Evolutionary conservation across 2,797 vertebrate genomes (phyloP).

Genomic region (Helarctos malayanus): DNA sequence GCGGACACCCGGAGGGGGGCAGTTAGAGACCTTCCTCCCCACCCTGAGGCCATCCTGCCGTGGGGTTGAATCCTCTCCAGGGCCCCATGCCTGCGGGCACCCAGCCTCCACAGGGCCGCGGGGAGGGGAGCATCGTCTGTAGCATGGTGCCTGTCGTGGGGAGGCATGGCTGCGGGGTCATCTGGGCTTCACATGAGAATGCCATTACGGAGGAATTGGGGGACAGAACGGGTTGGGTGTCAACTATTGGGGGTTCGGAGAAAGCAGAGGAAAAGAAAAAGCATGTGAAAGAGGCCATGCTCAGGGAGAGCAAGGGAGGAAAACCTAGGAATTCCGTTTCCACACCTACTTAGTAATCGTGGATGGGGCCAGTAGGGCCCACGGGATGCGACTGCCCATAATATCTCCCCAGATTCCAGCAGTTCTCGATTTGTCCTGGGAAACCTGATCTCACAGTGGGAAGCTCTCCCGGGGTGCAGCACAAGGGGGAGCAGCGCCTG

Average conservation of each 20-base stretch:
- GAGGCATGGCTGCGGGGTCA: no score
- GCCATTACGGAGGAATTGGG: background rate
- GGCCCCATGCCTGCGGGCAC: no score
- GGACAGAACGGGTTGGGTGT: background rate
- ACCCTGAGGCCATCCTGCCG: background rate
- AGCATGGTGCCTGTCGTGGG: no score
- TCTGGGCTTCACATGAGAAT: background rate
- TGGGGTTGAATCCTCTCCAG: background rate
- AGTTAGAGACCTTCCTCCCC: background rate
- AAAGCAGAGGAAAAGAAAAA: background rate
- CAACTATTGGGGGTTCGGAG: background rate
- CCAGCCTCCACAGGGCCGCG: background rate
- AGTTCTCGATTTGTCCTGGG: background rate
- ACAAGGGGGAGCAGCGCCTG: background rate
- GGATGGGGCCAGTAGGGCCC: background rate
- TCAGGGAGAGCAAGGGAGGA: background rate
- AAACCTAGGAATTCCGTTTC: accelerated
- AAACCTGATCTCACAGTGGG: background rate
- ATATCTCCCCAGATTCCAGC: background rate
- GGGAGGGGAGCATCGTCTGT: background rate
- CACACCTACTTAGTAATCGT: no score
- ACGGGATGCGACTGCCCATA: background rate
- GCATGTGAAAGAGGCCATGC: background rate
- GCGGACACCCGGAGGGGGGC: no score
- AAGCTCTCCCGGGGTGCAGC: background rate